Percentiles rank a stretch among this genome's conserved stretches.
phyloP scores from a whole-genome alignment of 2,888 invertebrate species.

The Monochamus alternatus region DNA sequence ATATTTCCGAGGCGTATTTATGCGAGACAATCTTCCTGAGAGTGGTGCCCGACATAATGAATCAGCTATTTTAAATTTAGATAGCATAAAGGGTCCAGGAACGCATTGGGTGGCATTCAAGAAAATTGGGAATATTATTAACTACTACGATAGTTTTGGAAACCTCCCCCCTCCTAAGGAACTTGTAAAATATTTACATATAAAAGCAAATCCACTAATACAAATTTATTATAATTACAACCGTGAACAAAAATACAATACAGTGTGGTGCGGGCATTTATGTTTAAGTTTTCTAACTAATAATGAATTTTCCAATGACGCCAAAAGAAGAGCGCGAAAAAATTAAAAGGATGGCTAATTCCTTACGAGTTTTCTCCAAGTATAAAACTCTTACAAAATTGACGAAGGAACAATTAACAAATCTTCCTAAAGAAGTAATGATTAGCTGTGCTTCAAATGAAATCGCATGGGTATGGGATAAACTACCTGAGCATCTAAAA shows the following conservation, averaged over 20 bases:
- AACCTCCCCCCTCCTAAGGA: constrained; percentile 24
- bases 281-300: not conserved
- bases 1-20: constrained; percentile 22
- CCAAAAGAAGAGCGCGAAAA: not conserved
- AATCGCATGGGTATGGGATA: constrained; percentile 27
- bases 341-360: constrained; percentile 7
- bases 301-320: not conserved
- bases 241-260: constrained; percentile 3
- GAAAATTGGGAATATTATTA: constrained; percentile 14
- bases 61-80: constrained; percentile 30
- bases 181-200: constrained; percentile 18
- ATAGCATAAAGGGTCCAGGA: constrained; percentile 26
- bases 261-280: not conserved
- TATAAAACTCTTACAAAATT: constrained; percentile 4
- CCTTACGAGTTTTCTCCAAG: not conserved
- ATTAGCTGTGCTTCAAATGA: constrained; percentile 18
- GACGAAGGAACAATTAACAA: constrained; percentile 16
- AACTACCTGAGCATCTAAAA: constrained; percentile 18
- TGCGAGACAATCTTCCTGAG: constrained; percentile 23
- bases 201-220: not conserved
- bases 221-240: constrained; percentile 8
- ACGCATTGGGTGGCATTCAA: constrained; percentile 37
- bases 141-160: constrained; percentile 36
- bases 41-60: constrained; percentile 4
- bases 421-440: constrained; percentile 22